phyloP scores from a whole-genome alignment of 1,140 invertebrate species.

The Leptinotarsa lineolata region DNA sequence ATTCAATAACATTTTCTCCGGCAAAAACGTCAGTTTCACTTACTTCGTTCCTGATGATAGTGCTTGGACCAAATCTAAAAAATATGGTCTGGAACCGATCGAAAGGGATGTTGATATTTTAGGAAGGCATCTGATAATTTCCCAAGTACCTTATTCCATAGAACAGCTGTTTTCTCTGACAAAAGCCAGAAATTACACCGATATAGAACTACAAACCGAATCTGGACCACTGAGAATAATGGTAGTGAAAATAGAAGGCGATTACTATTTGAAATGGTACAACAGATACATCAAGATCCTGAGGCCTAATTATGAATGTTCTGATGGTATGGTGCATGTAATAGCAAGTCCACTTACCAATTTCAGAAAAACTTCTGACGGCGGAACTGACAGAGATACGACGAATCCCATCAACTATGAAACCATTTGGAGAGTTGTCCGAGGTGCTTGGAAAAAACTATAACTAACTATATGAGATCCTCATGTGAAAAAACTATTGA shows the following conservation, averaged over 20 bases:
- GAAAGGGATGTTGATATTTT: slow-evolving; percentile 30
- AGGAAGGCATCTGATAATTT: slow-evolving; percentile 38
- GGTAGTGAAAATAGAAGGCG: slow-evolving; percentile 25
- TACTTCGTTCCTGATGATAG: slow-evolving; percentile 41
- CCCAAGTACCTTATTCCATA: slow-evolving; percentile 37
- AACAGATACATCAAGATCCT: slow-evolving; percentile 35
- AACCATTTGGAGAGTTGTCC: background rate
- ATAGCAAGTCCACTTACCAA: slow-evolving; percentile 34
- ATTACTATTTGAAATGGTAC: slow-evolving; percentile 38
- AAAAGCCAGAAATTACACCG: slow-evolving; percentile 31
- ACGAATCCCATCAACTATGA: background rate
- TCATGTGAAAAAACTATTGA: too few species aligned
- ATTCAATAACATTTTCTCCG: slow-evolving; percentile 36
- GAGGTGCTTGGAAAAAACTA: background rate
- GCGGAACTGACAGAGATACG: background rate
- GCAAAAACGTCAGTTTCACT: slow-evolving; percentile 34
- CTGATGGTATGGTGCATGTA: slow-evolving; percentile 45
- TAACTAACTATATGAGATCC: too few species aligned
- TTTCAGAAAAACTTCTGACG: background rate
- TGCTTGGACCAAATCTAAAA: slow-evolving; percentile 35
- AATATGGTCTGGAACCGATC: slow-evolving; percentile 8
- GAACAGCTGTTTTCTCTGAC: slow-evolving; percentile 35
- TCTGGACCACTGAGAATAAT: slow-evolving; percentile 23
- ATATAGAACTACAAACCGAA: slow-evolving; percentile 27
- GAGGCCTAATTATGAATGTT: slow-evolving; percentile 41